Evolutionary conservation across 2,797 vertebrate genomes (phyloP).

Genomic region (Botia kubotai): DNA sequence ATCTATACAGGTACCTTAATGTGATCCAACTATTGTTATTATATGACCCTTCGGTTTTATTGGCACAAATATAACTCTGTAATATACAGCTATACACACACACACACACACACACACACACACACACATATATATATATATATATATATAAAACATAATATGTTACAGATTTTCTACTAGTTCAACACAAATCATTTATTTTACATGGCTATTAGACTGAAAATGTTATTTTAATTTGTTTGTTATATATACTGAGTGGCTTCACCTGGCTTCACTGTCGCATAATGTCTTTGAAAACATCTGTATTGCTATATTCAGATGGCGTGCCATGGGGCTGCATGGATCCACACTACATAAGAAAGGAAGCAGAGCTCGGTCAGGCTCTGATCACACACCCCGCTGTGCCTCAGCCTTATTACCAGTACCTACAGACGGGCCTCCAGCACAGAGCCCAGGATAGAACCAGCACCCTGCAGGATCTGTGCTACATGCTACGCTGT

Average conservation of each 20-base stretch:
- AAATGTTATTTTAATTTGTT: not conserved
- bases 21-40: not conserved
- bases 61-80: no score
- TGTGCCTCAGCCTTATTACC: slow-evolving; percentile 71
- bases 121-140: no score
- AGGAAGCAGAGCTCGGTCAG: slow-evolving; percentile 67
- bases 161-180: no score
- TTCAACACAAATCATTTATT: no score
- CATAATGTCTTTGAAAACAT: not conserved
- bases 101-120: no score
- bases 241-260: no score
- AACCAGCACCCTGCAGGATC: slow-evolving; percentile 68
- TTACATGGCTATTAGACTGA: no score
- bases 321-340: slow-evolving; percentile 71
- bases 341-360: slow-evolving; percentile 66
- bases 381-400: slow-evolving; percentile 60
- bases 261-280: not conserved
- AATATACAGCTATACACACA: no score
- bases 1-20: slow-evolving; percentile 71
- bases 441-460: slow-evolving; percentile 65
- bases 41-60: not conserved
- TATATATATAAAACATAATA: no score
- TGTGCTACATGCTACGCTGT: slow-evolving; percentile 65
- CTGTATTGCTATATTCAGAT: slow-evolving; percentile 60
- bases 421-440: slow-evolving; percentile 69